Base-by-base conservation (phyloP, 2,888 invertebrate genomes). In the Labia minor region DNA sequence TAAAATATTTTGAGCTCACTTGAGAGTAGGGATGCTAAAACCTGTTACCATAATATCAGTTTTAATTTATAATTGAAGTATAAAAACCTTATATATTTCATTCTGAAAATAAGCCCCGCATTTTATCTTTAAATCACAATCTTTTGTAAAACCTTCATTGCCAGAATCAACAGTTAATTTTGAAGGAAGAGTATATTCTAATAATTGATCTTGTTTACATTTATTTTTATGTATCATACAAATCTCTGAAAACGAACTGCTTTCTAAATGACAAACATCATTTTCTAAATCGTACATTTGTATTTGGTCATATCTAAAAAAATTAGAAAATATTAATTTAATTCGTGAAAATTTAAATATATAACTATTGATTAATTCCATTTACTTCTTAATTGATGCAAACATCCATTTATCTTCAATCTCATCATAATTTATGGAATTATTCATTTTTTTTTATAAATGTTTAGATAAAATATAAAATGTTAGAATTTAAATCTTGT, bases 401-500 rank as follows among this genome's bases (percentile, higher is more conserved):
- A 67, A 69, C 49, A 69, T 67, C 69, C 69, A 69, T 19, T 67
- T 65, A 19, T 69, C 69, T 16, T 69, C 69, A 11, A 64, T 62
- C 3, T 67, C 67, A 20, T n/a, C 14, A 65, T 62, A 49, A 14
- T 49, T 49, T 33, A 11, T 8, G 6, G 33, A 8, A 8, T 33
- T 11, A 11, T 33, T 33, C 33, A 33, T 33, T 33, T 33, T 33
- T 11, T n/a, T n/a, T n/a, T n/a, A n/a, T n/a, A n/a, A n/a, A n/a
- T n/a, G n/a, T n/a, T n/a, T n/a, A n/a, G n/a, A n/a, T n/a, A n/a
- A n/a, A n/a, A n/a, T n/a, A n/a, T n/a, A n/a, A n/a, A n/a, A n/a
- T n/a, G n/a, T n/a, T n/a, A n/a, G n/a, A n/a, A n/a, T n/a, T n/a
- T n/a, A n/a, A n/a, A n/a, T n/a, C n/a, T n/a, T n/a, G n/a, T n/a